Evolutionary conservation across 1,140 invertebrate genomes (phyloP).

Genomic region (Acyrthosiphon pisum): DNA sequence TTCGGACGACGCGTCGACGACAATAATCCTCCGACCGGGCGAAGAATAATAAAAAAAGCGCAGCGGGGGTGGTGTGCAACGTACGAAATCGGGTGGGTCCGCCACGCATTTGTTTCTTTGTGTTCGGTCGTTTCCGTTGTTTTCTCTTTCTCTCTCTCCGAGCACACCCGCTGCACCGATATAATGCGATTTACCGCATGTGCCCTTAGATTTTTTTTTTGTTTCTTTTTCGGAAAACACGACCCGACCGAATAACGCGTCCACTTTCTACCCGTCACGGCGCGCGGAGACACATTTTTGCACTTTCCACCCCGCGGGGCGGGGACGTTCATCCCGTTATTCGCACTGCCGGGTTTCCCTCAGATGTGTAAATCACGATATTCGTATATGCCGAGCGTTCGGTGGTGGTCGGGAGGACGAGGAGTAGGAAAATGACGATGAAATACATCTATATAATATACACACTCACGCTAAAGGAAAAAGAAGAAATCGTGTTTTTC

Average conservation of each 20-base stretch:
- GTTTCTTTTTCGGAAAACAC: background rate
- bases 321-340: constrained; percentile 45
- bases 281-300: constrained; percentile 43
- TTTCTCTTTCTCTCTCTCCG: background rate
- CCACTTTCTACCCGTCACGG: background rate
- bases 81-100: constrained; percentile 3
- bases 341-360: constrained; percentile 4
- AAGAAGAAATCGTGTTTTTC: constrained; percentile 32
- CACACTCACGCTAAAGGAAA: background rate
- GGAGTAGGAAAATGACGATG: background rate
- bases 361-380: constrained; percentile 39
- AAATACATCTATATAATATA: background rate
- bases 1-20: background rate
- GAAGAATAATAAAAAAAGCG: background rate
- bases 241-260: background rate
- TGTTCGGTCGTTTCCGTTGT: background rate
- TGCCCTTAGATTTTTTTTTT: background rate
- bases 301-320: constrained; percentile 1
- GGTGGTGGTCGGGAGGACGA: too few species aligned
- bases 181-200: constrained; percentile 37
- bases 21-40: background rate
- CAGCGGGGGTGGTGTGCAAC: background rate
- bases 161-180: background rate
- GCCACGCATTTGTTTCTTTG: constrained; percentile 11
- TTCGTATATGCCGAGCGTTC: background rate